Evolutionary conservation across 1,140 invertebrate genomes (phyloP).

Genomic region (Rhizoglyphus robini): DNA sequence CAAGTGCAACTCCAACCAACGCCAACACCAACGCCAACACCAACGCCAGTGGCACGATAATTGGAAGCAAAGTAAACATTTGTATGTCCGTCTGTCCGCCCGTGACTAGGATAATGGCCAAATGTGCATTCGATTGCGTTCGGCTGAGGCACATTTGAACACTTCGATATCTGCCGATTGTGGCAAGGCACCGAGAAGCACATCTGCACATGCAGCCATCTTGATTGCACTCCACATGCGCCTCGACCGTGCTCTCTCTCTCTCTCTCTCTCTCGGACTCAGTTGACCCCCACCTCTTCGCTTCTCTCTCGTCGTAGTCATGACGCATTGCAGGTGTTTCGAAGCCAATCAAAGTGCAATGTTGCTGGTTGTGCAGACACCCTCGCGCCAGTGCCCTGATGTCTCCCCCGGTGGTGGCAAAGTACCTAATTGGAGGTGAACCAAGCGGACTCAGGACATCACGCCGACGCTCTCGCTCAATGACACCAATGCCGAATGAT

Average conservation of each 20-base stretch:
- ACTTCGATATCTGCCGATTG: not conserved
- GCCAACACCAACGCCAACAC: too few species aligned
- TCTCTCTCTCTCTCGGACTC: too few species aligned
- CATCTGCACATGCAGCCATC: too few species aligned
- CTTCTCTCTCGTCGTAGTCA: not conserved
- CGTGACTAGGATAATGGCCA: not conserved
- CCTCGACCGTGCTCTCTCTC: too few species aligned
- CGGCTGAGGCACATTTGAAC: not conserved
- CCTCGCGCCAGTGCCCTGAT: too few species aligned
- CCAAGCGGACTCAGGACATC: not conserved
- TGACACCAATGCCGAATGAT: not conserved
- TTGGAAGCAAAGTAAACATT: constrained; percentile 15
- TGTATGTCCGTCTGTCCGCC: not conserved
- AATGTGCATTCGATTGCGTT: not conserved
- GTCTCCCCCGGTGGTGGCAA: not conserved
- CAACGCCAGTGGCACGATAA: not conserved
- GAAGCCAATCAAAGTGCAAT: constrained; percentile 5
- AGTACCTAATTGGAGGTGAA: not conserved
- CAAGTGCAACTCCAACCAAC: too few species aligned
- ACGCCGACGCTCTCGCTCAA: not conserved
- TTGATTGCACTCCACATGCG: too few species aligned
- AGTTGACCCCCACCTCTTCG: too few species aligned
- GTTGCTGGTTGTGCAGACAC: too few species aligned
- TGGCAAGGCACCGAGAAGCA: not conserved
- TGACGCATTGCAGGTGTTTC: constrained; percentile 12